phyloP scores from a whole-genome alignment of 2,888 invertebrate species.

The Nycteola revayana region DNA sequence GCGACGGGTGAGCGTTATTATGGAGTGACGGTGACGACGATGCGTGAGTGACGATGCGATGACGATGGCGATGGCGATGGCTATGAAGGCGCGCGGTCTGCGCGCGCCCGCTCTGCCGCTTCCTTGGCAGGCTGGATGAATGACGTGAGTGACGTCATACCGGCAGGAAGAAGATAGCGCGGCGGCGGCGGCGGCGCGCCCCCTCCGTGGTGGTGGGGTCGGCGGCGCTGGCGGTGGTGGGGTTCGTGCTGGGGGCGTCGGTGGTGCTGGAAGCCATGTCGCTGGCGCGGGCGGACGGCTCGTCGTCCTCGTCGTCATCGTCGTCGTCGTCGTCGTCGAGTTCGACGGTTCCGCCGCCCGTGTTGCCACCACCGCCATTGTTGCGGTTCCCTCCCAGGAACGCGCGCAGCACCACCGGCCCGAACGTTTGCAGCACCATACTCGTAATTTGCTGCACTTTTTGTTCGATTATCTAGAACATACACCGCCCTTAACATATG shows the following conservation, averaged over 20 bases:
- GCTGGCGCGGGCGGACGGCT: slow-evolving; percentile 31
- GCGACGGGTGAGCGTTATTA: slow-evolving; percentile 25
- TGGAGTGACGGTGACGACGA: slow-evolving; percentile 26
- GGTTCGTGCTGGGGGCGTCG: slow-evolving; percentile 22
- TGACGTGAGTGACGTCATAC: slow-evolving; percentile 69
- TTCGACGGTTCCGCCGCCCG: slow-evolving; percentile 70
- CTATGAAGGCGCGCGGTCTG: slow-evolving; percentile 52
- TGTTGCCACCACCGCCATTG: slow-evolving; percentile 52
- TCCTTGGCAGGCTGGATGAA: slow-evolving; percentile 70
- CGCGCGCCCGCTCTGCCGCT: slow-evolving; percentile 64
- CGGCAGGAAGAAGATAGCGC: slow-evolving; percentile 64
- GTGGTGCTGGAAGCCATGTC: slow-evolving; percentile 31
- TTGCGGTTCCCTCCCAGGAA: slow-evolving; percentile 79
- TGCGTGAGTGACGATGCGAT: slow-evolving; percentile 24
- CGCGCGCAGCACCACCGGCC: slow-evolving; percentile 86
- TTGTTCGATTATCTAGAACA: slow-evolving; percentile 87
- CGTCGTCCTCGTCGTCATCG: slow-evolving; percentile 84
- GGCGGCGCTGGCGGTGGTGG: slow-evolving; percentile 21
- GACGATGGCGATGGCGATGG: slow-evolving; percentile 39
- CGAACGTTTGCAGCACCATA: slow-evolving; percentile 88
- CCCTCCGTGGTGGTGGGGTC: slow-evolving; percentile 9
- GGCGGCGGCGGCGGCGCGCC: slow-evolving; percentile 53
- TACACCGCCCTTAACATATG: slow-evolving; percentile 58
- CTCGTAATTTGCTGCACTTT: slow-evolving; percentile 89
- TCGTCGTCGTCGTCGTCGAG: slow-evolving; percentile 77